Percentiles rank a stretch among this genome's conserved stretches.
phyloP scores from a whole-genome alignment of 2,113 vertebrate genomes.

The Puma concolor region DNA sequence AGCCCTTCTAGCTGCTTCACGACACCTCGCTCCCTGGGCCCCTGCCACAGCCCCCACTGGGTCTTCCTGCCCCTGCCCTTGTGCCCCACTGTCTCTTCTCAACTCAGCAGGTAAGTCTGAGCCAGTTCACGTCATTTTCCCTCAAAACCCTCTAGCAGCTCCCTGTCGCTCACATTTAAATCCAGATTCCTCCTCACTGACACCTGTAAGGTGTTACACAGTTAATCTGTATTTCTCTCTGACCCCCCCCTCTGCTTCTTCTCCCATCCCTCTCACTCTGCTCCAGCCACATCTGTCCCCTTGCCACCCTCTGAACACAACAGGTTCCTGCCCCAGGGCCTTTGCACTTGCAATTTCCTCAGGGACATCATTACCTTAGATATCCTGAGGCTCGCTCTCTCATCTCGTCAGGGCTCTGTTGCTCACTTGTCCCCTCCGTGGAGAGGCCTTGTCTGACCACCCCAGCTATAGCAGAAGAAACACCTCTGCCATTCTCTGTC shows the following conservation, averaged over 20 bases:
- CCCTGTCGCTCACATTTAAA: background rate
- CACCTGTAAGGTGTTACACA: accelerated
- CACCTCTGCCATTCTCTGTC: background rate
- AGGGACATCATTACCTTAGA: background rate
- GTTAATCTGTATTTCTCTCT: background rate
- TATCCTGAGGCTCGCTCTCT: background rate
- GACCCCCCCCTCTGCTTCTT: background rate
- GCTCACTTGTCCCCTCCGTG: background rate
- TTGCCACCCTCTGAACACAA: background rate
- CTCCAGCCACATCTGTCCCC: background rate
- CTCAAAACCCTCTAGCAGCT: background rate
- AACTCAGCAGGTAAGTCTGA: background rate
- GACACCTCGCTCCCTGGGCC: background rate
- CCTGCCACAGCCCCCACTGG: accelerated
- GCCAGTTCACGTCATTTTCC: background rate
- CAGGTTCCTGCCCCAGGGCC: background rate
- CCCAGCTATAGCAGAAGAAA: background rate
- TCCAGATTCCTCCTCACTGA: background rate
- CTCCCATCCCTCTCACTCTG: accelerated
- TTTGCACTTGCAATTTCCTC: background rate
- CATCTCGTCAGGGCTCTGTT: background rate
- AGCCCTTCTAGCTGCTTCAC: background rate
- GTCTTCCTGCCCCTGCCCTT: background rate
- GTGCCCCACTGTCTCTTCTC: background rate
- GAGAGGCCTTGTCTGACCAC: background rate